Evolutionary conservation across 1,140 invertebrate species (phyloP).

Genomic region (Ceratosolen fusciceps): DNA sequence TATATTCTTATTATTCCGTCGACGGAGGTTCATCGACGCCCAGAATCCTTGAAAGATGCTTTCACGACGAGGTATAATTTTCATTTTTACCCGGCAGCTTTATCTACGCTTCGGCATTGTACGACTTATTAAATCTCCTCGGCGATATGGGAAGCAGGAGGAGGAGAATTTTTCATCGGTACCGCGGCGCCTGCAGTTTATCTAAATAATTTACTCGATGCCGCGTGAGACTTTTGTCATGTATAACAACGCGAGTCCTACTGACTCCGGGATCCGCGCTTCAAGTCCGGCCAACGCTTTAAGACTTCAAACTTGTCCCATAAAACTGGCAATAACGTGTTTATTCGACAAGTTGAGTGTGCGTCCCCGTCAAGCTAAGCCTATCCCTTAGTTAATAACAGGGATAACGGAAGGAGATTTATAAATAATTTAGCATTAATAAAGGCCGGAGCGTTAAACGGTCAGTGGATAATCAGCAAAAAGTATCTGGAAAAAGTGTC

Average conservation of each 20-base stretch:
- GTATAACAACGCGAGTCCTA: neutral
- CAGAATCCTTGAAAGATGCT: neutral
- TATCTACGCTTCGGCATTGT: neutral
- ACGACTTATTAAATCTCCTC: neutral
- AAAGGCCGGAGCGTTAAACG: neutral
- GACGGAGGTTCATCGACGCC: neutral
- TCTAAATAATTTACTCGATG: neutral
- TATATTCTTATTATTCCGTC: too few relatives aligned
- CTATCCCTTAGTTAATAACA: neutral
- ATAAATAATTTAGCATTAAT: neutral
- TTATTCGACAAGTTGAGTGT: neutral
- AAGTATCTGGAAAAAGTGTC: too few relatives aligned
- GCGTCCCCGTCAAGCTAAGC: too few relatives aligned
- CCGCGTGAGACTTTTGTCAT: neutral
- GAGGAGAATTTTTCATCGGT: neutral
- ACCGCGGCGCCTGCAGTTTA: neutral
- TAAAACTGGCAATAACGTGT: neutral
- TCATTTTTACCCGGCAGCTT: neutral
- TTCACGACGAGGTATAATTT: slow-evolving; percentile 1
- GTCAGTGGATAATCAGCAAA: neutral
- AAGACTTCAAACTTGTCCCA: neutral
- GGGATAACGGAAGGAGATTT: neutral
- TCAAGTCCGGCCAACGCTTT: neutral
- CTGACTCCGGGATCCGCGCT: neutral
- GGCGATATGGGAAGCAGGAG: too few relatives aligned